Conservation (phyloP, 30 jellyfish, hydroid and myxozoan species). For the Aurelia sp. region DNA sequence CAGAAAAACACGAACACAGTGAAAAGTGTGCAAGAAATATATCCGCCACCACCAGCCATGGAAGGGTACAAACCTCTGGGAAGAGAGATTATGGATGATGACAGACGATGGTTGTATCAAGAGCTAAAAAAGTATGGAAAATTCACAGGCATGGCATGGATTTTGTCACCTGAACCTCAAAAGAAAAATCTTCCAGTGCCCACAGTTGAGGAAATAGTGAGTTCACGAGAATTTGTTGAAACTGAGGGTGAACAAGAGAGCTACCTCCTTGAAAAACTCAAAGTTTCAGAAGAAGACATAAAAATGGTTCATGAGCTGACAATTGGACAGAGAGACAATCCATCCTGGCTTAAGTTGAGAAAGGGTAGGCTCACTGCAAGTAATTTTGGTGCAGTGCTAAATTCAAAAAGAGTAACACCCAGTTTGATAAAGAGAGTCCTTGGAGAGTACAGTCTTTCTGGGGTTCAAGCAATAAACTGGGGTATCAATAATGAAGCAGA, state of each 20-base stretch:
- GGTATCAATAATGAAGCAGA: slow-evolving; percentile 34
- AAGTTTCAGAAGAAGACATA: neutral
- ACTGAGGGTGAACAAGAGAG: neutral
- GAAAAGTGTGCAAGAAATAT: too few species aligned
- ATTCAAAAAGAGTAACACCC: slow-evolving; percentile 40
- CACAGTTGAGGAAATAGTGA: neutral
- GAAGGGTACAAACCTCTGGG: slow-evolving; percentile 3
- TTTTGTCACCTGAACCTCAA: slow-evolving; percentile 30
- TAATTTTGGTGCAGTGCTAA: slow-evolving; percentile 17
- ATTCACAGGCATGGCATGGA: slow-evolving; percentile 31
- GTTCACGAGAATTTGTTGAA: neutral
- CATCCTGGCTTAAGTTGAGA: slow-evolving; percentile 26
- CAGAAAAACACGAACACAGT: too few species aligned
- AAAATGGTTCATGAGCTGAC: neutral
- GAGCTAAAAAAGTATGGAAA: neutral
- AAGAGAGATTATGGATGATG: slow-evolving; percentile 15
- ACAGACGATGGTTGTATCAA: neutral
- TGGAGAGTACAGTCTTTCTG: slow-evolving; percentile 19
- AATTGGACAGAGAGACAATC: slow-evolving; percentile 44
- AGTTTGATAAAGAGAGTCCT: neutral
- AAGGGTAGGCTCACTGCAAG: slow-evolving; percentile 44
- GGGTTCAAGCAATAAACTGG: slow-evolving; percentile 38
- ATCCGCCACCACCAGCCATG: neutral
- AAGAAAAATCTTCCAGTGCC: neutral
- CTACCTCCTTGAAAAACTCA: neutral